phyloP scores from a whole-genome alignment of 2,888 invertebrate genomes.

The Tanytarsus gracilentus region DNA sequence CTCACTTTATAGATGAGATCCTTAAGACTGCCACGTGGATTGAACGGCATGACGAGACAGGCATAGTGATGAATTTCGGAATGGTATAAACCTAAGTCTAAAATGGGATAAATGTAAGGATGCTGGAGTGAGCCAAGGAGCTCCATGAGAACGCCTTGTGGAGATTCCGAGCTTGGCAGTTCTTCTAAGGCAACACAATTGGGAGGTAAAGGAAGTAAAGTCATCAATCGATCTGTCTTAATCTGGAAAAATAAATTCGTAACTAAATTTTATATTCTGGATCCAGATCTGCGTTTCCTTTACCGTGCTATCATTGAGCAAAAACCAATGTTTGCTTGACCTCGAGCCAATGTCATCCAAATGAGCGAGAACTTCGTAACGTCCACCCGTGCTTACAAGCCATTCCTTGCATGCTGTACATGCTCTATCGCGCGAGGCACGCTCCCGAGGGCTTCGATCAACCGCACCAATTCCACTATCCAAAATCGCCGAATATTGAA shows the following conservation, averaged over 20 bases:
- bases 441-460: slow-evolving; percentile 56
- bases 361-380: slow-evolving; percentile 72
- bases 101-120: slow-evolving; percentile 84
- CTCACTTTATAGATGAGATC: slow-evolving; percentile 80
- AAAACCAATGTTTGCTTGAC: slow-evolving; percentile 84
- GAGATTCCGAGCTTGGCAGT: slow-evolving; percentile 52
- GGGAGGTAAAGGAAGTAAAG: slow-evolving; percentile 42
- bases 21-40: slow-evolving; percentile 75
- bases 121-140: slow-evolving; percentile 80
- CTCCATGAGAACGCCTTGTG: slow-evolving; percentile 62
- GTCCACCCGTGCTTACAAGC: slow-evolving; percentile 49
- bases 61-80: slow-evolving; percentile 51
- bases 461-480: slow-evolving; percentile 49
- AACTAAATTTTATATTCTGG: neutral
- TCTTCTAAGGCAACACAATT: slow-evolving; percentile 44
- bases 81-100: slow-evolving; percentile 70
- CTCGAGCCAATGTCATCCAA: slow-evolving; percentile 76
- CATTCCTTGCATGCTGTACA: slow-evolving; percentile 54
- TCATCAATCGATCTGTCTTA: slow-evolving; percentile 43
- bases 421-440: slow-evolving; percentile 56
- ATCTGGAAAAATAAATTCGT: slow-evolving; percentile 34
- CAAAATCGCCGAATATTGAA: slow-evolving; percentile 57
- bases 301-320: slow-evolving; percentile 71
- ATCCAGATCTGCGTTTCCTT: slow-evolving; percentile 30
- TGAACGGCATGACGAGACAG: slow-evolving; percentile 72